A percentile compares a stretch with the other conserved stretches of the same genome.
Conservation (phyloP, 2,113 vertebrate species). For the Murina feae region DNA sequence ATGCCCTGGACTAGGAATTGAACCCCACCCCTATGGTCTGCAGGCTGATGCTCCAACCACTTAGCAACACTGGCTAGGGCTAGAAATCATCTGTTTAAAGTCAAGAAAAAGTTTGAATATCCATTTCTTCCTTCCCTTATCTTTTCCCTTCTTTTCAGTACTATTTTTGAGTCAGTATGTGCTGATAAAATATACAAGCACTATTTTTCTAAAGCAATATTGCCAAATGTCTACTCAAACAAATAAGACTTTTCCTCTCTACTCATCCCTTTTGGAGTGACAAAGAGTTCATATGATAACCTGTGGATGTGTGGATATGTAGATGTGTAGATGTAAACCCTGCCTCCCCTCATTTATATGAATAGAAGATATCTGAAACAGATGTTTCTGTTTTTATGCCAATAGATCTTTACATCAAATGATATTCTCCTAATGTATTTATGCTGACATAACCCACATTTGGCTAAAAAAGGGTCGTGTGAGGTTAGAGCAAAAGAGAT, state of each 20-base stretch:
- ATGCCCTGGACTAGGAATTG: too few relatives aligned
- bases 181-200: neutral
- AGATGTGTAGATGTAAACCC: neutral
- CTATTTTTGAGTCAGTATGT: neutral
- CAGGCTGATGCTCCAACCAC: too few relatives aligned
- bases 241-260: neutral
- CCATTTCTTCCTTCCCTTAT: neutral
- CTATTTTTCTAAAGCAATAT: neutral
- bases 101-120: neutral
- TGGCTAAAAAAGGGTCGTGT: neutral
- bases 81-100: constrained; percentile 23
- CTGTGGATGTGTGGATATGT: neutral
- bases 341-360: neutral
- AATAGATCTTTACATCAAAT: neutral
- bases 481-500: neutral
- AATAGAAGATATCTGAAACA: neutral
- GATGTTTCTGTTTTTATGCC: neutral
- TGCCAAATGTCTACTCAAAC: neutral
- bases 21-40: too few relatives aligned
- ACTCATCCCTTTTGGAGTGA: neutral
- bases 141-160: neutral
- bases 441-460: neutral
- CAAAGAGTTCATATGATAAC: neutral
- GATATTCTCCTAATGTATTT: neutral
- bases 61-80: too few relatives aligned